phyloP scores from a whole-genome alignment of 1,140 invertebrate genomes.

The Caerostris darwini region DNA sequence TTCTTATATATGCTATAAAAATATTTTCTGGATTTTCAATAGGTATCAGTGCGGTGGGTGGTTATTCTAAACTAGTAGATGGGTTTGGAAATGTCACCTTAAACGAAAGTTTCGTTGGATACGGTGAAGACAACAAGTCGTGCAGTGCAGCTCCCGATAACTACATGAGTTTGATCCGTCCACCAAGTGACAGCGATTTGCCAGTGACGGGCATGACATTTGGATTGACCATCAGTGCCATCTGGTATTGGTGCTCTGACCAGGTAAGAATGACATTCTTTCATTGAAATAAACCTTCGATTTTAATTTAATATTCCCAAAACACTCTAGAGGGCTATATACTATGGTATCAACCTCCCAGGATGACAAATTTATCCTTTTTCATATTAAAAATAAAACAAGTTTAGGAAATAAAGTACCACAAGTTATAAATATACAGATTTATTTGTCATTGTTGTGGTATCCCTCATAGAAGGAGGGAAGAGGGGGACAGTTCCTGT shows the following conservation, averaged over 20 bases:
- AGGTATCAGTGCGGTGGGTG: constrained; percentile 82
- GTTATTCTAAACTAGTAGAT: constrained; percentile 82
- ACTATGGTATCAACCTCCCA: too few species aligned
- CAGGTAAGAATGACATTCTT: constrained; percentile 81
- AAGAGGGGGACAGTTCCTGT: too few species aligned
- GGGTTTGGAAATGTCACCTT: constrained; percentile 80
- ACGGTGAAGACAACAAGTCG: constrained; percentile 79
- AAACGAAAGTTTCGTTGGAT: constrained; percentile 79
- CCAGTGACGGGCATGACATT: constrained; percentile 84
- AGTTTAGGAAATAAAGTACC: too few species aligned
- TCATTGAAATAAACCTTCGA: neutral
- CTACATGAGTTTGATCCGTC: constrained; percentile 81
- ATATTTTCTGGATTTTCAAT: neutral
- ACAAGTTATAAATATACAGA: too few species aligned
- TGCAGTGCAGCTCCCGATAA: constrained; percentile 76
- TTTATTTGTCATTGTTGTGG: too few species aligned
- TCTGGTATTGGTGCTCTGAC: constrained; percentile 85
- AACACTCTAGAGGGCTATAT: too few species aligned
- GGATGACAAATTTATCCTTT: too few species aligned
- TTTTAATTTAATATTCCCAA: too few species aligned
- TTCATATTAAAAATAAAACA: too few species aligned
- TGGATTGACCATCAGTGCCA: constrained; percentile 83
- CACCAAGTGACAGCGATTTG: constrained; percentile 81
- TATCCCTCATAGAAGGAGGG: too few species aligned
- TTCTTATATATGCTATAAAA: too few species aligned